Base-by-base conservation (phyloP, 2,797 vertebrate genomes). In the Ctenosaura bakeri region DNA sequence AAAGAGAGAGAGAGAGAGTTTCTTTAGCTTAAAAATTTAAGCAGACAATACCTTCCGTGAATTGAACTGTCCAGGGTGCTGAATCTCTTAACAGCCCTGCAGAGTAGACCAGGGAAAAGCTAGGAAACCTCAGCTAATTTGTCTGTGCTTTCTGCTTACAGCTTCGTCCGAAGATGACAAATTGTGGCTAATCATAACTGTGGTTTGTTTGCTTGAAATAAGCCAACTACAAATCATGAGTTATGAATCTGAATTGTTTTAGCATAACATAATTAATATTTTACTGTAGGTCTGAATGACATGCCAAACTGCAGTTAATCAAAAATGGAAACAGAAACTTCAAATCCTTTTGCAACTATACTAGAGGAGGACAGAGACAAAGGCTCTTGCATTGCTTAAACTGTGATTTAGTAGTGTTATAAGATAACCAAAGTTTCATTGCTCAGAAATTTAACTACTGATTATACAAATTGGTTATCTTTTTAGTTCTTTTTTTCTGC, bases 361-460 rank as follows among this genome's bases (percentile, higher is more conserved):
- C 69, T 3, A n/a, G n/a, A 71, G 29, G 69, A 71, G 32, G 29
- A n/a, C 3, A 14, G 69, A n/a, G 59, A 22, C 59, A 18, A 62
- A 62, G 59, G 20, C 4, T 62, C 59, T 62, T 62, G 20, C 59
- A 62, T 22, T 62, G 59, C 22, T 62, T 62, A 62, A 62, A 62
- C 20, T 6, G 6, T 22, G 20, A 22, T 62, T 62, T 62, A 62
- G 59, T 62, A 6, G 20, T 42, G 14, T 38, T 16, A 7, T 35
- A 35, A 38, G 35, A 20, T 5, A 14, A 22, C 16, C 73, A 76
- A 76, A 71, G 18, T 71, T 71, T 32, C 7, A 32, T 29, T 82
- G 22, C 76, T 64, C 50, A 69, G 87, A 87, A 62, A n/a, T 80
- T 78, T 22, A 81, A 88, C 90, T 92, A 32, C 87, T 0, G 22